Percentiles rank a stretch among this genome's conserved stretches.
Conservation (phyloP, 1,140 invertebrate species). For the Prorops nasuta region DNA sequence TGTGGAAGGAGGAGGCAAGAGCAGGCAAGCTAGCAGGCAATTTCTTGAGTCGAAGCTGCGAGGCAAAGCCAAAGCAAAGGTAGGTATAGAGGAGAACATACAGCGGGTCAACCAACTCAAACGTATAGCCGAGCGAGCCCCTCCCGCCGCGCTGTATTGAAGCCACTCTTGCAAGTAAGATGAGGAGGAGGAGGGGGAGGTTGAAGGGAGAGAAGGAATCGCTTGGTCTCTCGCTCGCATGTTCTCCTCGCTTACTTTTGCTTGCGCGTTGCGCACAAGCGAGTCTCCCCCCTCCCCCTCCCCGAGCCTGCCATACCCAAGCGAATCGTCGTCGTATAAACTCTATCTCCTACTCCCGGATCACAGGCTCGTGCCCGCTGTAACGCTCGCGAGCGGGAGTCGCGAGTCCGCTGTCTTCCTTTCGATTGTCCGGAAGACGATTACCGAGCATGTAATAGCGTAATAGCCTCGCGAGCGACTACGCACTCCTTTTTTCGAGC, state of each 20-base stretch:
- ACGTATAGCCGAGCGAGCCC: constrained; percentile 32
- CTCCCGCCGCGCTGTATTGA: constrained; percentile 13
- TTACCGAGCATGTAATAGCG: too few relatives aligned
- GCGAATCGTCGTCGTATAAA: too few relatives aligned
- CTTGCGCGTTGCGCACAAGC: constrained; percentile 38
- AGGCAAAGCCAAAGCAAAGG: too few relatives aligned
- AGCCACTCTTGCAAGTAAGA: too few relatives aligned
- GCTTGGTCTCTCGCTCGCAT: constrained; percentile 5
- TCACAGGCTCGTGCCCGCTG: constrained; percentile 32
- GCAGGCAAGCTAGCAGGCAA: constrained; percentile 49
- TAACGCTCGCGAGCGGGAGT: background rate
- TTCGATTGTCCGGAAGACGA: too few relatives aligned
- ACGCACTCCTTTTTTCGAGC: too few relatives aligned
- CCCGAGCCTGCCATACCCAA: too few relatives aligned
- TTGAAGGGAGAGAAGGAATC: too few relatives aligned
- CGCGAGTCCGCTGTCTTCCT: background rate
- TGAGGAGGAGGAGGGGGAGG: too few relatives aligned
- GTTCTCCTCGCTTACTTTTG: constrained; percentile 26
- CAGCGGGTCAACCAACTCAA: constrained; percentile 55
- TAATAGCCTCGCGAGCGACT: too few relatives aligned
- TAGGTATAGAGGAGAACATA: constrained; percentile 46
- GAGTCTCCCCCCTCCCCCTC: constrained; percentile 35
- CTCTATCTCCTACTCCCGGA: constrained; percentile 25
- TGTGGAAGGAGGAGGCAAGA: constrained; percentile 31
- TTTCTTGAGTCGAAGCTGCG: constrained; percentile 45